A percentile compares a stretch with the other conserved stretches of the same genome.
Conservation (phyloP, 1,140 invertebrate species). For the Lerema accius region DNA sequence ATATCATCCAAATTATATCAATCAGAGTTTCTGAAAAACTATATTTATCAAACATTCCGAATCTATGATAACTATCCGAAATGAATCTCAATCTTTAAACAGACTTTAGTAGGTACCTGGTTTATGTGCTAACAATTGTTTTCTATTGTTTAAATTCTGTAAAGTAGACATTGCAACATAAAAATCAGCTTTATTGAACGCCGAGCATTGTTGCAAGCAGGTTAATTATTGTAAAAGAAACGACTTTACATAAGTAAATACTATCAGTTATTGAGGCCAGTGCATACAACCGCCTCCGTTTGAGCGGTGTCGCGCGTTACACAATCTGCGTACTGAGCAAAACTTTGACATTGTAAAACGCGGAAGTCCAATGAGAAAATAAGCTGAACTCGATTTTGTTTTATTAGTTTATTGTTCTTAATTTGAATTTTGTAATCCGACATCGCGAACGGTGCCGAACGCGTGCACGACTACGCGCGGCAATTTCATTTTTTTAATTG, state of each 20-base stretch:
- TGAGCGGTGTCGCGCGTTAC: slow-evolving; percentile 10
- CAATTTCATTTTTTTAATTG: slow-evolving; percentile 33
- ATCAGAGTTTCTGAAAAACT: no score
- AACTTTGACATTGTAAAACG: slow-evolving; percentile 63
- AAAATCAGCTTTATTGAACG: slow-evolving; percentile 1
- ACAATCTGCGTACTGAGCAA: slow-evolving; percentile 46
- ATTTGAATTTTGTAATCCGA: slow-evolving; percentile 26
- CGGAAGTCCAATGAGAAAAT: slow-evolving; percentile 53
- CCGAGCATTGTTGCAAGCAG: slow-evolving; percentile 12
- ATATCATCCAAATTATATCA: no score
- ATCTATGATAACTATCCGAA: no score
- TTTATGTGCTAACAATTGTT: no score
- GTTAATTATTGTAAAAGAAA: slow-evolving; percentile 36
- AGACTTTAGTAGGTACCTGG: no score
- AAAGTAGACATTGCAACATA: slow-evolving; percentile 16
- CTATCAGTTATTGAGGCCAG: slow-evolving; percentile 45
- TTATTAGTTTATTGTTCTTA: slow-evolving; percentile 33
- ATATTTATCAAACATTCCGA: no score
- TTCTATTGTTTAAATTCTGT: background rate
- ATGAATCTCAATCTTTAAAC: no score
- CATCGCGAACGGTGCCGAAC: background rate
- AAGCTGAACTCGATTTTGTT: slow-evolving; percentile 46
- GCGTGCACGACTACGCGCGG: slow-evolving; percentile 48
- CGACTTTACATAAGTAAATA: slow-evolving; percentile 45
- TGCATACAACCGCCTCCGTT: slow-evolving; percentile 16